A percentile compares a stretch with the other conserved stretches of the same genome.
phyloP scores from a whole-genome alignment of 2,888 invertebrate species.

The Pyrrhia umbra region DNA sequence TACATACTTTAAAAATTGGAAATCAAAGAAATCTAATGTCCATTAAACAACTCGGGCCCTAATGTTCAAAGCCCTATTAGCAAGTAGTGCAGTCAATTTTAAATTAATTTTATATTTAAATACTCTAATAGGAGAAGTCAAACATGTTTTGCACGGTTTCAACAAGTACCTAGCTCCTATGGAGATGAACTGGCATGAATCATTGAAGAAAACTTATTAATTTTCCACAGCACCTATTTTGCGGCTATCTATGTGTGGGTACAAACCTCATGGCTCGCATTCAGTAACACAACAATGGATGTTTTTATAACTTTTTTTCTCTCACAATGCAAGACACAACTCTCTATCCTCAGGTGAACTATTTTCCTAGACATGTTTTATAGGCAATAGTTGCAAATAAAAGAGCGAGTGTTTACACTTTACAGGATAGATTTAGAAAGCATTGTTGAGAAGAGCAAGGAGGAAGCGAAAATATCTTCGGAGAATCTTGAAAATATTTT shows the following conservation, averaged over 20 bases:
- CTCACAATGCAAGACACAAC: conserved; percentile 75
- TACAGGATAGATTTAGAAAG: conserved; percentile 67
- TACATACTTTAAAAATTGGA: neutral
- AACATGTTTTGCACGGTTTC: no score
- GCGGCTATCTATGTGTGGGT: conserved; percentile 70
- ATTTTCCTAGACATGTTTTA: conserved; percentile 33
- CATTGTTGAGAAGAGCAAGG: conserved; percentile 61
- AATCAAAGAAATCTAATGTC: neutral
- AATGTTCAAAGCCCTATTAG: no score
- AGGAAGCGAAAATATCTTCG: conserved; percentile 51
- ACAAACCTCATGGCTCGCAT: conserved; percentile 75
- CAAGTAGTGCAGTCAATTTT: no score
- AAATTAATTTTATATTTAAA: no score
- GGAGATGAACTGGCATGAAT: no score
- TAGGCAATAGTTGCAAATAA: conserved; percentile 18
- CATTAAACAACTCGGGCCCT: neutral
- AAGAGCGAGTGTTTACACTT: conserved; percentile 46
- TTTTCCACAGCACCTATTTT: conserved; percentile 64
- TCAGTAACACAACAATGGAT: conserved; percentile 75
- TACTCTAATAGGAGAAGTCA: no score
- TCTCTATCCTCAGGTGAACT: conserved; percentile 75
- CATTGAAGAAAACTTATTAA: no score
- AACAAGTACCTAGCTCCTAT: no score
- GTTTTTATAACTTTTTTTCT: conserved; percentile 71
- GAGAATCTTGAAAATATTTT: conserved; percentile 12